phyloP scores from a whole-genome alignment of 2,888 invertebrate genomes.

The Spilarctia lutea region DNA sequence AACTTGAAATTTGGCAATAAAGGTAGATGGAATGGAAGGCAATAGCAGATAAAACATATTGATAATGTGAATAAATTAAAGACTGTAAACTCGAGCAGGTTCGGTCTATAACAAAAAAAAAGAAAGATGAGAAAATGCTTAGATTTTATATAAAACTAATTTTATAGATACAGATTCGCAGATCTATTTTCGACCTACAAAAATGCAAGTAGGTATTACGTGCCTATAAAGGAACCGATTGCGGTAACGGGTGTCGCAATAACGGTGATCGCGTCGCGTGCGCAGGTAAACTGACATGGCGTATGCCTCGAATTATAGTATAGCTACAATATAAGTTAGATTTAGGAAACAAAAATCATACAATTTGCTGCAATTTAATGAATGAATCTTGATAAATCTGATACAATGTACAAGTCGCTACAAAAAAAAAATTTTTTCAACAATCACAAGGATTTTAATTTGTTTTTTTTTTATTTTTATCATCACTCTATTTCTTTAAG shows the following conservation, averaged over 20 bases:
- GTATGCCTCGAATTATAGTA: conserved; percentile 11
- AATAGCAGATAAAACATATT: too few relatives aligned
- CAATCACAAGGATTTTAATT: too few relatives aligned
- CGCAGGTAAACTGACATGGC: conserved; percentile 11
- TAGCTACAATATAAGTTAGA: not conserved
- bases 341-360: not conserved
- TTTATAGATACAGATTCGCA: not conserved
- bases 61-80: too few relatives aligned
- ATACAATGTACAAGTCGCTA: not conserved
- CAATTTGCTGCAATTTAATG: not conserved
- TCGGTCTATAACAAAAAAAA: too few relatives aligned
- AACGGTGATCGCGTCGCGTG: conserved; percentile 49
- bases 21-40: too few relatives aligned
- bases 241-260: conserved; percentile 45
- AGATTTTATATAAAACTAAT: too few relatives aligned
- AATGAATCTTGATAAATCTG: not conserved
- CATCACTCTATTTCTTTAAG: not conserved
- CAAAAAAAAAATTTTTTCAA: not conserved
- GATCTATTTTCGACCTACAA: not conserved
- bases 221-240: conserved; percentile 20
- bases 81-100: too few relatives aligned
- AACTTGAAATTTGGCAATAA: too few relatives aligned
- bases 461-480: not conserved
- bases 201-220: conserved; percentile 17
- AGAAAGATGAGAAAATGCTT: not conserved